Percentiles rank a stretch among this genome's conserved stretches.
These are phyloP conservation scores for Colistium nudipinnis DNA, from an alignment of 2,113 vertebrate species.

Conservation along the genomic window DNA sequence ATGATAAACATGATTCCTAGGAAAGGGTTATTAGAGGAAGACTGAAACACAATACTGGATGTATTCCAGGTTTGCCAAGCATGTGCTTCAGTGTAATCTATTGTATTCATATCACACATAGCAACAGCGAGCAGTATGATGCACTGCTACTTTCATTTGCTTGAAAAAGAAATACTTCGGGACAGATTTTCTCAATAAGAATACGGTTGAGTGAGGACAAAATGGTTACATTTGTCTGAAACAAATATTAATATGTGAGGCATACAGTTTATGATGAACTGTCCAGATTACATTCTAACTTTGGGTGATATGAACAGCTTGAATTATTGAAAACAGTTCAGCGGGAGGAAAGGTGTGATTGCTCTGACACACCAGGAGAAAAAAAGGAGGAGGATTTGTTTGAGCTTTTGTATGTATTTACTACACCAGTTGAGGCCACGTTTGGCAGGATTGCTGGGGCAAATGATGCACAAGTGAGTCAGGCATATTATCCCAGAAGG, in stretches of 20 bases:
- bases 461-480: constrained; percentile 68
- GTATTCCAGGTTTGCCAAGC: constrained; percentile 32
- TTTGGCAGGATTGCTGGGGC: constrained; percentile 53
- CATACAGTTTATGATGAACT: constrained; percentile 11
- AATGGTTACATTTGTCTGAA: constrained; percentile 6
- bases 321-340: constrained; percentile 38
- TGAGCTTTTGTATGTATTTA: constrained; percentile 63
- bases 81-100: constrained; percentile 28
- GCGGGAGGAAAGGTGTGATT: constrained; percentile 38
- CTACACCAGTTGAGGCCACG: constrained; percentile 18
- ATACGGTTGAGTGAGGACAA: not conserved
- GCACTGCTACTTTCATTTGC: constrained; percentile 27
- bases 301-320: constrained; percentile 26
- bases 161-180: constrained; percentile 20
- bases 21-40: constrained; percentile 23
- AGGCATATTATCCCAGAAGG: constrained; percentile 58
- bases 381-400: constrained; percentile 44
- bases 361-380: constrained; percentile 45
- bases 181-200: not conserved
- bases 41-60: constrained; percentile 46
- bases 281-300: constrained; percentile 8
- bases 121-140: constrained; percentile 5
- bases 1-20: constrained; percentile 41
- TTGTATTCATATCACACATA: constrained; percentile 53
- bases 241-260: constrained; percentile 12